These are phyloP conservation scores for Anolis sagrei DNA, from an alignment of 2,113 vertebrate species.

Conservation along the genomic window DNA sequence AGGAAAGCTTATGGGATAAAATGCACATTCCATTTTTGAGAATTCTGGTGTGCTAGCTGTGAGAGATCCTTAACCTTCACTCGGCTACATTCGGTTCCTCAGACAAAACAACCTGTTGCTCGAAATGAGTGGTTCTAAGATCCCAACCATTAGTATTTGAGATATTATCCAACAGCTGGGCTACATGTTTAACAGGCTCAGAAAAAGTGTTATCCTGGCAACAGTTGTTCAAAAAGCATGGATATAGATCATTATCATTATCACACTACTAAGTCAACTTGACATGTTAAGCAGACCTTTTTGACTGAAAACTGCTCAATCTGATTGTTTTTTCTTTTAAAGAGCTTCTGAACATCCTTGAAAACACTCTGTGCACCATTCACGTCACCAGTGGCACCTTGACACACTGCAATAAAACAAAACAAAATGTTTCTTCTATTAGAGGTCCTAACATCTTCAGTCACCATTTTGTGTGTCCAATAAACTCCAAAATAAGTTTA, in stretches of 20 bases:
- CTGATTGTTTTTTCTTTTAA: slow-evolving; percentile 99
- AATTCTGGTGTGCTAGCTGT: background rate
- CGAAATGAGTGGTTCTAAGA: background rate
- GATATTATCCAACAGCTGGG: background rate
- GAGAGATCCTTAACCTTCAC: background rate
- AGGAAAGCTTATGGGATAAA: background rate
- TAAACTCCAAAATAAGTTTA: background rate
- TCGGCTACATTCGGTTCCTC: background rate
- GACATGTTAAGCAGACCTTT: slow-evolving; percentile 80
- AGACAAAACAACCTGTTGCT: background rate
- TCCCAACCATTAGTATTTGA: background rate
- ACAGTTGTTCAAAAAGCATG: background rate
- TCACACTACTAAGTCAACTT: slow-evolving; percentile 4
- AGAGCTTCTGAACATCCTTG: slow-evolving; percentile 96
- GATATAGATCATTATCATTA: background rate
- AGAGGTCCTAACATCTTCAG: background rate
- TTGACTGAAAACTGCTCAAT: slow-evolving; percentile 98
- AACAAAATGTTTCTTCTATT: background rate
- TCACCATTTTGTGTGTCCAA: background rate
- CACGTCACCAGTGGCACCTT: slow-evolving; percentile 92
- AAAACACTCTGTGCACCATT: slow-evolving; percentile 88
- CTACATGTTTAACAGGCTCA: background rate
- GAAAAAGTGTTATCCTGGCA: background rate
- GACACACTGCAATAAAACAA: slow-evolving; percentile 84
- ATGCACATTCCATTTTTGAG: background rate